Evolutionary conservation across 2,888 invertebrate species (phyloP).

Genomic region (Temnothorax ravouxi): DNA sequence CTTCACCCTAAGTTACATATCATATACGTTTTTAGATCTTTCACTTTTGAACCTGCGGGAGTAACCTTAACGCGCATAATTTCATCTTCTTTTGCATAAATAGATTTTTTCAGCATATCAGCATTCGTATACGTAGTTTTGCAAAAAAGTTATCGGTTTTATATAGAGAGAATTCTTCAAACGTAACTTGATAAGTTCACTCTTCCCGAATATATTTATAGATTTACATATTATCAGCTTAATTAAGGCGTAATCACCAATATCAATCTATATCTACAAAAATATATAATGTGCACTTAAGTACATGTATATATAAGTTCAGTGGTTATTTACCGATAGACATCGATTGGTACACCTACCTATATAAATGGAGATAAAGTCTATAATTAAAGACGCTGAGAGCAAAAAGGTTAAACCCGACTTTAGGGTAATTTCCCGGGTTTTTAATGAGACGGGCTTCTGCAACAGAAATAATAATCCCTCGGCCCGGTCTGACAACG

Average conservation of each 20-base stretch:
- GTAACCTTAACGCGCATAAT: neutral
- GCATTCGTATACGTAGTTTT: neutral
- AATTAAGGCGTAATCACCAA: neutral
- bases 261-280: neutral
- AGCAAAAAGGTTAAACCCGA: conserved; percentile 39
- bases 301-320: neutral
- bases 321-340: conserved; percentile 3
- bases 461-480: conserved; percentile 47
- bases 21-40: neutral
- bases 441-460: conserved; percentile 35
- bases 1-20: neutral
- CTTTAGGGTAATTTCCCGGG: conserved; percentile 45
- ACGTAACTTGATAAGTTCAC: neutral
- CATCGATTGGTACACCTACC: conserved; percentile 15
- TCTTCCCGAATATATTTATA: neutral
- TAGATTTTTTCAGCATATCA: neutral
- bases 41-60: neutral
- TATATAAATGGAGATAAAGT: conserved; percentile 19
- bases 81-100: neutral
- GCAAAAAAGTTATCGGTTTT: neutral
- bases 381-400: neutral
- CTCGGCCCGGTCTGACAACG: conserved; percentile 24
- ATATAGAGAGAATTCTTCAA: neutral
- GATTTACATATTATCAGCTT: neutral
- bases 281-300: neutral